Conservation (phyloP, 2,888 invertebrate genomes). For the Platypus cylindrus region DNA sequence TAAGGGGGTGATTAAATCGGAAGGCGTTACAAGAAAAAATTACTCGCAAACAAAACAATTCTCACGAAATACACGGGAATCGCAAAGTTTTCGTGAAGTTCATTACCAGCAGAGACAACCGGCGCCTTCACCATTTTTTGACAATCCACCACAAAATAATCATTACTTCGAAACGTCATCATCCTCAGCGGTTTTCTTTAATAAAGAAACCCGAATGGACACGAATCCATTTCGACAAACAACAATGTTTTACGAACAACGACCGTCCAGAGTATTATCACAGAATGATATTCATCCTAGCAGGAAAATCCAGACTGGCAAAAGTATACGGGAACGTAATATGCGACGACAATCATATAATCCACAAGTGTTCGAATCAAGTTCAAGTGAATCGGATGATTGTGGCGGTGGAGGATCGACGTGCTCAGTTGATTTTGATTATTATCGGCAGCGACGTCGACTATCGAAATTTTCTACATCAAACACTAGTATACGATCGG, state of each 20-base stretch:
- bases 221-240: conserved; percentile 7
- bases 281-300: conserved; percentile 25
- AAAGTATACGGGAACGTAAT: conserved; percentile 43
- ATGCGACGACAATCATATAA: conserved; percentile 43
- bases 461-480: conserved; percentile 31
- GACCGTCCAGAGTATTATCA: conserved; percentile 26
- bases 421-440: conserved; percentile 35
- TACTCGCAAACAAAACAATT: conserved; percentile 21
- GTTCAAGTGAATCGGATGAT: conserved; percentile 41
- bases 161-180: conserved; percentile 26
- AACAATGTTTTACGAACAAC: conserved; percentile 14
- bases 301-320: conserved; percentile 29
- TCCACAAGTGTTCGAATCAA: conserved; percentile 42
- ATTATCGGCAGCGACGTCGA: conserved; percentile 31
- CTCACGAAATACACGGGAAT: conserved; percentile 16
- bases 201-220: conserved; percentile 3
- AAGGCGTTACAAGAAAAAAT: conserved; percentile 34
- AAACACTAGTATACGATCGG: conserved; percentile 34
- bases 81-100: conserved; percentile 12
- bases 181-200: conserved; percentile 11
- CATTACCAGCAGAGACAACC: conserved; percentile 8
- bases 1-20: conserved; percentile 34
- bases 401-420: conserved; percentile 34
- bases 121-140: conserved; percentile 18
- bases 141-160: conserved; percentile 21